These are phyloP conservation scores for Zoanthus sansibaricus DNA, from an alignment of 92 coral and sea anemone species.

Conservation along the genomic window DNA sequence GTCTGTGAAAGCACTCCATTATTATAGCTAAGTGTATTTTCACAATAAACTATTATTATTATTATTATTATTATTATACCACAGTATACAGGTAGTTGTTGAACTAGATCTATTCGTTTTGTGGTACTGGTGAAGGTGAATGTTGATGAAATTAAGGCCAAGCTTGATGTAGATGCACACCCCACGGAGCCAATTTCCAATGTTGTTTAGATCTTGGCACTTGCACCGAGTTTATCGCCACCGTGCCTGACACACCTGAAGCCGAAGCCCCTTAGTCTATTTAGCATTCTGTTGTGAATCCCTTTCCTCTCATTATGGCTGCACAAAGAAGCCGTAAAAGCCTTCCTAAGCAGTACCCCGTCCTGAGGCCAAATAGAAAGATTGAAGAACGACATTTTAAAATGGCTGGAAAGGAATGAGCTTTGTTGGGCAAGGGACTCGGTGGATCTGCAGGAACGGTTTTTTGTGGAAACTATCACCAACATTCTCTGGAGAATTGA, in stretches of 20 bases:
- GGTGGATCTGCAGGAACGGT: conserved; percentile 28
- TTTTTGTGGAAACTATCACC: conserved; percentile 32
- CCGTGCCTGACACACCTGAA: no score
- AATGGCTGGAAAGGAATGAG: conserved; percentile 70
- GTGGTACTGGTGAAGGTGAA: no score
- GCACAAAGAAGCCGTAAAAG: conserved; percentile 37
- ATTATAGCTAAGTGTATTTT: no score
- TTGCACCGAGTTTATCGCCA: no score
- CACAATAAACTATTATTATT: no score
- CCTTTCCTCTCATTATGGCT: conserved; percentile 48
- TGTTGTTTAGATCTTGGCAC: no score
- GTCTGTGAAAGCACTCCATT: no score
- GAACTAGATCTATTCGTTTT: not conserved
- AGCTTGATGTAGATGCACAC: no score
- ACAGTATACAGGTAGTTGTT: not conserved
- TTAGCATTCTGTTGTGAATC: not conserved
- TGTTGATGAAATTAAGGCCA: no score
- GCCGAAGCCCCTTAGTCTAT: no score
- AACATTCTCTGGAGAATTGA: conserved; percentile 41
- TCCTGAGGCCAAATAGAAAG: conserved; percentile 42
- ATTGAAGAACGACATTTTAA: conserved; percentile 67
- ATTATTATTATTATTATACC: no score
- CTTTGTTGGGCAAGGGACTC: conserved; percentile 60
- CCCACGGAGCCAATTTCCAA: no score
- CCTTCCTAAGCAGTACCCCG: conserved; percentile 39